phyloP scores from a whole-genome alignment of 2,113 vertebrate genomes.

The Gobiocypris rarus region DNA sequence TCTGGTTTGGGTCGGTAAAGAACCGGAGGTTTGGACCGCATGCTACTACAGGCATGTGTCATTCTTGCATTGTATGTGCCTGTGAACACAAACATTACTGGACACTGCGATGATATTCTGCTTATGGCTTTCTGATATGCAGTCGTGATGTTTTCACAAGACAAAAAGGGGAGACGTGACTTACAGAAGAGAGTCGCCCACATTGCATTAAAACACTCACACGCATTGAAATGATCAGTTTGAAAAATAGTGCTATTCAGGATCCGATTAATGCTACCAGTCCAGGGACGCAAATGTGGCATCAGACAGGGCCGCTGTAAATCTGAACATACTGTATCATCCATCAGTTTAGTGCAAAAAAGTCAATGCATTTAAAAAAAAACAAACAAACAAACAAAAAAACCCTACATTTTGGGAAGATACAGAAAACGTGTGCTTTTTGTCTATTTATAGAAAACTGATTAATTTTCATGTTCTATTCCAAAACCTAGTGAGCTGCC shows the following conservation, averaged over 20 bases:
- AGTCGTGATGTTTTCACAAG: constrained; percentile 24
- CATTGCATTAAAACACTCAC: constrained; percentile 31
- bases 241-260: constrained; percentile 49
- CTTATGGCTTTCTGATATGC: constrained; percentile 56
- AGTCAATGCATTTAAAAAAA: background rate
- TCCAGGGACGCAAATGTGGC: constrained; percentile 1
- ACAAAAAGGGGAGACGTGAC: background rate
- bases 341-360: constrained; percentile 42
- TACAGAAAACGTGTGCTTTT: constrained; percentile 50
- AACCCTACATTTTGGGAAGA: background rate
- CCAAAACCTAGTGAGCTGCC: constrained; percentile 27
- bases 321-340: background rate
- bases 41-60: constrained; percentile 39
- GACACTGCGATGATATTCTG: background rate
- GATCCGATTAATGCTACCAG: background rate
- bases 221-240: background rate
- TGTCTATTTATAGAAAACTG: constrained; percentile 11
- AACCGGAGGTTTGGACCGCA: constrained; percentile 4
- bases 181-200: constrained; percentile 1
- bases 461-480: background rate
- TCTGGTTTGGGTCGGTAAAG: background rate
- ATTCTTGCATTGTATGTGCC: constrained; percentile 27
- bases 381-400: background rate
- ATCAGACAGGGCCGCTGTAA: background rate
- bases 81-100: constrained; percentile 26